Conservation (phyloP, 2,113 vertebrate species). For the Varanus komodoensis region DNA sequence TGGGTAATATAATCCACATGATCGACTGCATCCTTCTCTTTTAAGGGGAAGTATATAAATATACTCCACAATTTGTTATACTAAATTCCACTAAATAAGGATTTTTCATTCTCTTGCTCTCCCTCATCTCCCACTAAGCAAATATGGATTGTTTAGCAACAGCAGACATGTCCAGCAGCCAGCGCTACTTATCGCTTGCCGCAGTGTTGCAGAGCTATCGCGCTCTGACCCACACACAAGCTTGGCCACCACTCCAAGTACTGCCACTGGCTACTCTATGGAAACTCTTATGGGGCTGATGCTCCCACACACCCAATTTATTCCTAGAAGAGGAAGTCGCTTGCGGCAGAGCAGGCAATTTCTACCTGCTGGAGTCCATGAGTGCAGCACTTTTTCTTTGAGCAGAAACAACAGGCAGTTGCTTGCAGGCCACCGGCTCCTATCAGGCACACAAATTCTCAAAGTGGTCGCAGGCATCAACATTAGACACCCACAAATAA, state of each 20-base stretch:
- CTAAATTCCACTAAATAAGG: conserved; percentile 51
- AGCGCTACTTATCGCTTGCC: not conserved
- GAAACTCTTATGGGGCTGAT: not conserved
- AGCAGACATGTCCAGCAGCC: not conserved
- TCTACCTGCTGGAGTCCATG: too few relatives aligned
- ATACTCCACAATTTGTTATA: conserved; percentile 35
- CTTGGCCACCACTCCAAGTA: not conserved
- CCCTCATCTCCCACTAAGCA: not conserved
- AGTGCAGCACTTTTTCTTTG: not conserved
- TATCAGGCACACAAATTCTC: not conserved
- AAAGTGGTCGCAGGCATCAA: not conserved
- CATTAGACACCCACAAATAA: not conserved
- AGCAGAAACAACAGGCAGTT: not conserved
- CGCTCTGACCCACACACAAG: not conserved
- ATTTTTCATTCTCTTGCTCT: conserved; percentile 38
- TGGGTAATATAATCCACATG: conserved; percentile 66
- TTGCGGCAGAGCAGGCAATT: not conserved
- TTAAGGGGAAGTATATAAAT: conserved; percentile 54
- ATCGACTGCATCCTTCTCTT: conserved; percentile 53
- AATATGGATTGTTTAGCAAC: conserved; percentile 15
- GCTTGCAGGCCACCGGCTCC: not conserved
- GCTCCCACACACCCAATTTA: not conserved
- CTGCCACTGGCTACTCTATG: not conserved
- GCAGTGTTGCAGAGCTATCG: not conserved
- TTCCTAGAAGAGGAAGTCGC: not conserved